phyloP scores from a whole-genome alignment of 2,888 invertebrate species.

The Pristionchus japonicus region DNA sequence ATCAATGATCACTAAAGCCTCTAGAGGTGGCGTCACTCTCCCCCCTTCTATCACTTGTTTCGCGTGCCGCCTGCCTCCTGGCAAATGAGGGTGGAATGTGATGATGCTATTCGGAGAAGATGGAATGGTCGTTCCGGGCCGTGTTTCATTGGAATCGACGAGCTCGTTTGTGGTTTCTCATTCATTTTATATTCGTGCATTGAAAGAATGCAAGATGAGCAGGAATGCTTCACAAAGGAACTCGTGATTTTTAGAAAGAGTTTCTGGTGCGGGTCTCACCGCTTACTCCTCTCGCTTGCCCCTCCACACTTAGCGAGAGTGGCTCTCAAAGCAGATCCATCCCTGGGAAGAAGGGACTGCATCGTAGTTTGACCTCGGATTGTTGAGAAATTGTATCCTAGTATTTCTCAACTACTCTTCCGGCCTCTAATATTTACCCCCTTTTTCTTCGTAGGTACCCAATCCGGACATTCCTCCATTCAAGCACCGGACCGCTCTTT shows the following conservation, averaged over 20 bases:
- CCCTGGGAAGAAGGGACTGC: background rate
- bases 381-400: background rate
- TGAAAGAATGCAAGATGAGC: background rate
- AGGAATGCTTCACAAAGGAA: background rate
- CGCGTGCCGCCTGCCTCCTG: background rate
- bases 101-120: background rate
- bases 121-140: background rate
- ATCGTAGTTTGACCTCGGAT: background rate
- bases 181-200: background rate
- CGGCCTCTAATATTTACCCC: no score
- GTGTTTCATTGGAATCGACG: background rate
- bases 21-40: background rate
- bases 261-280: background rate
- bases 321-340: background rate
- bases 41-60: background rate
- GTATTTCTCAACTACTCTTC: background rate
- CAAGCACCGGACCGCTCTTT: no score
- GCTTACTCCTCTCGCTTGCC: background rate
- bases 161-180: background rate
- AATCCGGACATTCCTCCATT: no score
- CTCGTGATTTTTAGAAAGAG: background rate
- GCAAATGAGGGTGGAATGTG: background rate
- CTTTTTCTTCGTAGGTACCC: no score
- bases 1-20: background rate
- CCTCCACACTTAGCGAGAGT: conserved; percentile 6